These are phyloP conservation scores for Xanthorhoe designata DNA, from an alignment of 2,888 invertebrate species.

Conservation along the genomic window DNA sequence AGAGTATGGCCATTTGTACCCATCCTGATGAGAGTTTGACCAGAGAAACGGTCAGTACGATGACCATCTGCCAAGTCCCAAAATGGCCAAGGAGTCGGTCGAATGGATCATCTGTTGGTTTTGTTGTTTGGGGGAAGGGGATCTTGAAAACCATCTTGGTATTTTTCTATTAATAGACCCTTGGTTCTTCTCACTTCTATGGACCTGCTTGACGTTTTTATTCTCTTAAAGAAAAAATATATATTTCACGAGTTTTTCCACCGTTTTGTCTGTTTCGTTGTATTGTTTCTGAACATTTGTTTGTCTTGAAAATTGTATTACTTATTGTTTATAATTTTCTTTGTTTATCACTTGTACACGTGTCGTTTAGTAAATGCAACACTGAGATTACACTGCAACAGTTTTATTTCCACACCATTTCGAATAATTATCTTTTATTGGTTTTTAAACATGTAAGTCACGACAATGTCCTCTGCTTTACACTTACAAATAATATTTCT, in stretches of 20 bases:
- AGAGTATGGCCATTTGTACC: constrained; percentile 91
- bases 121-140: constrained; percentile 43
- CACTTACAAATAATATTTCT: neutral
- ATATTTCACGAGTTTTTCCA: neutral
- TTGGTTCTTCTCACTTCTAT: neutral
- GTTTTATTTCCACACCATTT: neutral
- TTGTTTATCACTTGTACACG: neutral
- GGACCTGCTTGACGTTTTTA: neutral
- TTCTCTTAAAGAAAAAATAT: neutral
- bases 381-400: neutral
- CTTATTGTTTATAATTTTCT: neutral
- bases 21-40: constrained; percentile 92
- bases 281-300: neutral
- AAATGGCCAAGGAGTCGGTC: constrained; percentile 76
- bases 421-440: neutral
- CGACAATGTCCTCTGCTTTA: neutral
- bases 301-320: neutral
- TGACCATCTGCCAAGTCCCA: constrained; percentile 89
- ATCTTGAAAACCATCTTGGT: constrained; percentile 63
- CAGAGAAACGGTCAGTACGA: constrained; percentile 87
- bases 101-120: constrained; percentile 65
- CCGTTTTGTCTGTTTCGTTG: neutral
- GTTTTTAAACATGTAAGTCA: neutral
- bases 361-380: neutral
- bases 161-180: neutral